phyloP scores from a whole-genome alignment of 2,888 invertebrate species.

The Cantharis lateralis region DNA sequence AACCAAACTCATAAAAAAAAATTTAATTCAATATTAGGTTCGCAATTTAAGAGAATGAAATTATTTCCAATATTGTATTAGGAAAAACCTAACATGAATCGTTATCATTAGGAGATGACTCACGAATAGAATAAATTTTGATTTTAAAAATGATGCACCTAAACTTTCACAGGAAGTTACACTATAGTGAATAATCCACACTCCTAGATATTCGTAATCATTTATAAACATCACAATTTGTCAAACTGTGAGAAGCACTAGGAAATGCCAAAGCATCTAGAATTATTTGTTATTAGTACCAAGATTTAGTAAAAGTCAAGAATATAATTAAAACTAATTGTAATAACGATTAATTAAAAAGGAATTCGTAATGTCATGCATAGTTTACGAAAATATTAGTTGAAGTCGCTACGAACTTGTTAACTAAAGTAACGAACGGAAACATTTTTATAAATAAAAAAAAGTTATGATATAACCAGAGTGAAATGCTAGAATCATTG shows the following conservation, averaged over 20 bases:
- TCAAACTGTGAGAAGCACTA: neutral
- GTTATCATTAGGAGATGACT: neutral
- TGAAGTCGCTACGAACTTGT: neutral
- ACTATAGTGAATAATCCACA: neutral
- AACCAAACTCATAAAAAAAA: no score
- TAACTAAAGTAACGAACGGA: neutral
- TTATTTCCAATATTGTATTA: no score
- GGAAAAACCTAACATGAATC: neutral
- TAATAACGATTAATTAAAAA: neutral
- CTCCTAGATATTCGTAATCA: neutral
- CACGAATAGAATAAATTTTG: neutral
- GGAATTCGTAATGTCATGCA: neutral
- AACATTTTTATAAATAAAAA: conserved; percentile 31
- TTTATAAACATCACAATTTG: neutral
- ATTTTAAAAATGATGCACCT: neutral
- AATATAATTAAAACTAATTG: neutral
- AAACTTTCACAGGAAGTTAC: neutral
- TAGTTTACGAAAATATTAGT: neutral
- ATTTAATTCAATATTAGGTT: no score
- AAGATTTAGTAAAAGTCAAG: neutral
- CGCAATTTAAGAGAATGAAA: neutral
- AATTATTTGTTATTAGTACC: neutral
- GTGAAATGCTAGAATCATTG: conserved; percentile 31
- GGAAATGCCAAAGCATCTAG: neutral
- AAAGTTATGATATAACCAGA: conserved; percentile 34